Base-by-base conservation (phyloP, 2,113 vertebrate species). In the pig (Sus scrofa) region DNA sequence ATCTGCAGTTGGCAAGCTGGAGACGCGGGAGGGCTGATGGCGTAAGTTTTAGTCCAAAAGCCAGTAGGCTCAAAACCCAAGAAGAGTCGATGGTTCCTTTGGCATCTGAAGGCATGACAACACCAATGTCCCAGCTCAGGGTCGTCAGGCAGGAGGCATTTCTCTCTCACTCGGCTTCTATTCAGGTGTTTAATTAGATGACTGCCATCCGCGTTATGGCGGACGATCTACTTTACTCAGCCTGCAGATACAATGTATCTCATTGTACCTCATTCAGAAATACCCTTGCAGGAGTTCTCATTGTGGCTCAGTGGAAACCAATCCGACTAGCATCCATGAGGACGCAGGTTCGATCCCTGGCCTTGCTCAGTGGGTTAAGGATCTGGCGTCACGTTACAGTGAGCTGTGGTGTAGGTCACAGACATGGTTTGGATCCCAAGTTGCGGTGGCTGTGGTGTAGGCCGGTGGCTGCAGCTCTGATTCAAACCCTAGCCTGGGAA, bases 21-120 rank as follows among this genome's bases (percentile, higher is more conserved):
- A 86, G 52, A 78, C 10, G 22, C 30, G n/a, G 34, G 22, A 82
- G 15, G 39, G 56, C 3, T 73, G 56, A 70, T 50, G 52, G 15
- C 50, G 37, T 44, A 44, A 44, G 27, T 74, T 56, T 34, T 82
- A 65, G 11, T 82, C 44, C 9, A 24, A 89, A 94, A 89, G 7
- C 15, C 30, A 8, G 67, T 22, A 73, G 44, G 15, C n/a, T 94
- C 56, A 52, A 73, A 44, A 63, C 56, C 44, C 24, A 94, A 71
- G 37, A 63, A 65, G 1, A 63, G n/a, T 10, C 2, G 9, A 27
- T 82, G 8, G 54, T 73, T 94, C 75, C 37, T 18, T 56, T 82
- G 67, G 92, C 65, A n/a, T 88, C 14, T 18, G 27, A 94, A 94
- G 3, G 20, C 39, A 94, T 18, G 77, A 65, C 82, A 94, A 74